These are phyloP conservation scores for Aricia agestis DNA, from an alignment of 1,140 invertebrate species.

Conservation along the genomic window DNA sequence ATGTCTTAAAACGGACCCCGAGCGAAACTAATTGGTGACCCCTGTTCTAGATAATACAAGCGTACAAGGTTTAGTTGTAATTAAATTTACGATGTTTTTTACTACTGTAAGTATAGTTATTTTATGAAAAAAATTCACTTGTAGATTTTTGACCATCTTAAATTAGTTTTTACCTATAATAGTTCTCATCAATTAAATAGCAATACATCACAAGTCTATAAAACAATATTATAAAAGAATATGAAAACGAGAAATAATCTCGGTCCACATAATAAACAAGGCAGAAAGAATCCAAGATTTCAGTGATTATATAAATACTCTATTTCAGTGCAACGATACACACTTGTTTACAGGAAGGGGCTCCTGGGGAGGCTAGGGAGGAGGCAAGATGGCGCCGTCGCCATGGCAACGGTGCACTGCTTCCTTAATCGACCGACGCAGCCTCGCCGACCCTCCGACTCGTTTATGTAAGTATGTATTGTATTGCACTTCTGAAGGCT, in stretches of 20 bases:
- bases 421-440: conserved; percentile 72
- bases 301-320: conserved; percentile 16
- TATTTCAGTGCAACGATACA: conserved; percentile 74
- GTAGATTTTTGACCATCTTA: no score
- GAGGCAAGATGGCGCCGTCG: conserved; percentile 68
- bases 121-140: no score
- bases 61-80: no score
- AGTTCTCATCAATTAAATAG: no score
- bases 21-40: no score
- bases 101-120: no score
- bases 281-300: conserved; percentile 6
- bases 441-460: conserved; percentile 48
- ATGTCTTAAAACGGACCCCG: no score
- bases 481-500: conserved; percentile 60
- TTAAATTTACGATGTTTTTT: no score
- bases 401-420: conserved; percentile 70
- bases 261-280: not conserved
- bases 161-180: no score
- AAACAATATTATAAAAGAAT: not conserved
- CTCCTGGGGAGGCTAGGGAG: conserved; percentile 31
- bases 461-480: conserved; percentile 67
- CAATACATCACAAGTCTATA: not conserved
- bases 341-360: conserved; percentile 65
- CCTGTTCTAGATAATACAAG: no score
- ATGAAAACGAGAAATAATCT: not conserved